Base-by-base conservation (phyloP, 2,797 vertebrate genomes). In the Acanthurus lineatus region DNA sequence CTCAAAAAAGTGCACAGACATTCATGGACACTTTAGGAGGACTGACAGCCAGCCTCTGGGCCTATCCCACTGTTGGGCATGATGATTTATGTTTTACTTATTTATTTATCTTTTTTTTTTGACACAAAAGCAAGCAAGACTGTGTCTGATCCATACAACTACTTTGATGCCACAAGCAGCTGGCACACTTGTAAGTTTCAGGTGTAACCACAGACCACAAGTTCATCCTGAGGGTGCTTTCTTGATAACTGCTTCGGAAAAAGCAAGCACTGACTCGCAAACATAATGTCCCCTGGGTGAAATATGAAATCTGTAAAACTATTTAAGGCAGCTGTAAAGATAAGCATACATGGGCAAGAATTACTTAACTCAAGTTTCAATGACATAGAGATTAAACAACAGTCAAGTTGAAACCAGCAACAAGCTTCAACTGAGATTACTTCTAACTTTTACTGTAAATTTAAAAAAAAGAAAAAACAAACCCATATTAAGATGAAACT, bases 201-300 rank as follows among this genome's bases (percentile, higher is more conserved):
- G 25, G 60, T 17, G 9, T 69, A 1, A 77, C 83, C 81, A 51
- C 81, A 82, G 14, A 82, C 69, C 66, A 1, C 82, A 84, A 11
- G 3, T 56, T 63, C 16, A 22, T 1, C 11, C 10, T 10, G 3
- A 28, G 6, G 1, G 22, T 0, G 8, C 45, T 83, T 82, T 44
- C 9, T 32, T 45, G 52, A 57, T 44, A 8, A 0, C 44, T 44
- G 14, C 49, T 9, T 54, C 20, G 0, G 9, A 61, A 67, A 67
- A 60, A 64, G 28, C 28, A 28, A 32, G 4, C 20, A 14, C 28
- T 32, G 28, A 32, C 28, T 45, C 16, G 19, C 25, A 61, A 76
- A 71, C 19, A 40, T 6, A 3, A 57, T 4, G 4, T 32, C 28
- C 5, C 28, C 28, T 51, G 14, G 1, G 7, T 22, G 10, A 49